phyloP scores from a whole-genome alignment of 1,140 invertebrate species.

The Harpegnathos saltator region DNA sequence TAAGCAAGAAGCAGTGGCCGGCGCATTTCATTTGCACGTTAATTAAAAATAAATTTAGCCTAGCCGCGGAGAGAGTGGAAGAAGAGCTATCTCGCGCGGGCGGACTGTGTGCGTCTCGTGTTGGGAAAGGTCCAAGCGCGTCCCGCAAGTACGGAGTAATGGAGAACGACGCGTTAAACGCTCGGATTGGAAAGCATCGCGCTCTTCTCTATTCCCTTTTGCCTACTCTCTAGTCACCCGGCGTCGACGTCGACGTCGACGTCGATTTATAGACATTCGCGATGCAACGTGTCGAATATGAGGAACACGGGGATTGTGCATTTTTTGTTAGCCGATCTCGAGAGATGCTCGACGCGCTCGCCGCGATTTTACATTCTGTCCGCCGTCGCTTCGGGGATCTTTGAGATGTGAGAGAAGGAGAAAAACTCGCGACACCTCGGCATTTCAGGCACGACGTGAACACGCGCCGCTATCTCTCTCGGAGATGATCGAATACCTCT shows the following conservation, averaged over 20 bases:
- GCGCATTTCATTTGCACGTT: constrained; percentile 76
- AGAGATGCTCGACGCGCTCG: neutral
- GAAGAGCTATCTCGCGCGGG: constrained; percentile 31
- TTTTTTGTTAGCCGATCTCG: neutral
- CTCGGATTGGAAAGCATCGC: neutral
- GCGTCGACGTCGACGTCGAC: too few relatives aligned
- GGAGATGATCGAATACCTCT: neutral
- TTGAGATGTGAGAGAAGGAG: too few relatives aligned
- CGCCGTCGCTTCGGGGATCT: neutral
- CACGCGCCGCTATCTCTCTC: too few relatives aligned
- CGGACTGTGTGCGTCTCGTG: neutral
- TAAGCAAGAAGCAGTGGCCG: constrained; percentile 66
- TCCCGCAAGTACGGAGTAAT: constrained; percentile 43
- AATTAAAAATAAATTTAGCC: constrained; percentile 77
- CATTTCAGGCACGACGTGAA: too few relatives aligned
- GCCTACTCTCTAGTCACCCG: neutral
- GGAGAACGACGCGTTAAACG: constrained; percentile 2
- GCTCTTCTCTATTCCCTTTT: neutral
- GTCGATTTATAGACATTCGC: constrained; percentile 12
- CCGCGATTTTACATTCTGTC: neutral
- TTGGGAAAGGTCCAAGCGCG: constrained; percentile 1
- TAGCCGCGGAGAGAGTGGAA: constrained; percentile 5
- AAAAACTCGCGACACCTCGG: too few relatives aligned
- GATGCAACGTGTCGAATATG: neutral
- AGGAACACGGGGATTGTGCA: too few relatives aligned